Conservation (phyloP, 2,113 vertebrate species). For the Lanius collurio region DNA sequence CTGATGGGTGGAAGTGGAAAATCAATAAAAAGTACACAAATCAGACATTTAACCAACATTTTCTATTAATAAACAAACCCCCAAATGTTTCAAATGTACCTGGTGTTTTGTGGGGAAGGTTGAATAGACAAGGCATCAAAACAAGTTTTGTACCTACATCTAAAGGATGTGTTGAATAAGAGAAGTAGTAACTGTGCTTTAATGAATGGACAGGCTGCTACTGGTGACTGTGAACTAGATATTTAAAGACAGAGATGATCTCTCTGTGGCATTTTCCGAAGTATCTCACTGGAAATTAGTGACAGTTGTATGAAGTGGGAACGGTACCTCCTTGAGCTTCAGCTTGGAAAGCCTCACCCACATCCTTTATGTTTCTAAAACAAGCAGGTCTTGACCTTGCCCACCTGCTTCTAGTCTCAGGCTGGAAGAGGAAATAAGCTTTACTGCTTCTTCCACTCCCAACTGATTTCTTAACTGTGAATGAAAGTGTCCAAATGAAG, state of each 20-base stretch:
- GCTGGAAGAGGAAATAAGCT: slow-evolving; percentile 42
- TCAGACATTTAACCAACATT: not conserved
- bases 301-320: not conserved
- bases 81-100: not conserved
- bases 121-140: not conserved
- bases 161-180: not conserved
- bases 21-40: not conserved
- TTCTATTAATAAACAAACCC: not conserved
- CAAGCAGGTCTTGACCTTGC: slow-evolving; percentile 18
- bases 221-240: not conserved
- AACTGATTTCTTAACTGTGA: slow-evolving; percentile 45
- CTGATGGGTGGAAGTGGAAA: not conserved
- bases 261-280: not conserved
- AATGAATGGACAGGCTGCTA: not conserved
- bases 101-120: not conserved
- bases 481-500: slow-evolving; percentile 10
- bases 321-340: not conserved
- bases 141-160: not conserved
- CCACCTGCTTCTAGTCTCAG: slow-evolving; percentile 40
- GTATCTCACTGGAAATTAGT: not conserved
- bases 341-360: slow-evolving; percentile 41
- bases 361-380: slow-evolving; percentile 23
- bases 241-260: not conserved
- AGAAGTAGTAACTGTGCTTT: not conserved
- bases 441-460: slow-evolving; percentile 43